A percentile compares a stretch with the other conserved stretches of the same genome.
Evolutionary conservation across 2,888 invertebrate species (phyloP).

Genomic region (Amphipoea lucens): DNA sequence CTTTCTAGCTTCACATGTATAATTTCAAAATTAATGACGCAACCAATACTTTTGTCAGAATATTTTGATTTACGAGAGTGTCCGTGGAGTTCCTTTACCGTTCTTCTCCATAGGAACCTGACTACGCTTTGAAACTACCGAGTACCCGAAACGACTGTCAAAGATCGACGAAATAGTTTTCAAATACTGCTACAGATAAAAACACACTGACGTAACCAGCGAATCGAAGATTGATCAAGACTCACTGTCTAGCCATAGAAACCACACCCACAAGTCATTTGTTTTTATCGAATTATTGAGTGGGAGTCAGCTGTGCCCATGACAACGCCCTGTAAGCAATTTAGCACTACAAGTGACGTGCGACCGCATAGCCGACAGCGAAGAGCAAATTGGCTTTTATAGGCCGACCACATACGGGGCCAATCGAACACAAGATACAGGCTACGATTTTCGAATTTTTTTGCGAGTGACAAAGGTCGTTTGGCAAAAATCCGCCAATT

Average conservation of each 20-base stretch:
- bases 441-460: not conserved
- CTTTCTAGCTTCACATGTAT: not conserved
- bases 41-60: not conserved
- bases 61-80: not conserved
- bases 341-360: conserved; percentile 35
- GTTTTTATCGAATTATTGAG: conserved; percentile 23
- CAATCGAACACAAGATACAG: not conserved
- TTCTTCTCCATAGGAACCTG: not conserved
- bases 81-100: not conserved
- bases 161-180: not conserved
- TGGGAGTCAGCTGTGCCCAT: not conserved
- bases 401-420: conserved; percentile 1
- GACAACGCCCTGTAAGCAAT: conserved; percentile 35
- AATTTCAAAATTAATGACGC: not conserved
- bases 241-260: not conserved
- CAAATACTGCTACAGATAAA: not conserved
- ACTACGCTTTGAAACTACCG: not conserved
- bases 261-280: conserved; percentile 13
- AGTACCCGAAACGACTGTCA: not conserved
- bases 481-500: not conserved
- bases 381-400: conserved; percentile 18
- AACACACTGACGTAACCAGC: no score
- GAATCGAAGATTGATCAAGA: not conserved
- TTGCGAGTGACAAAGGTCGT: not conserved
- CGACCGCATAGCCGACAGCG: not conserved